phyloP scores from a whole-genome alignment of 2,113 vertebrate species.

The Phodopus roborovskii region DNA sequence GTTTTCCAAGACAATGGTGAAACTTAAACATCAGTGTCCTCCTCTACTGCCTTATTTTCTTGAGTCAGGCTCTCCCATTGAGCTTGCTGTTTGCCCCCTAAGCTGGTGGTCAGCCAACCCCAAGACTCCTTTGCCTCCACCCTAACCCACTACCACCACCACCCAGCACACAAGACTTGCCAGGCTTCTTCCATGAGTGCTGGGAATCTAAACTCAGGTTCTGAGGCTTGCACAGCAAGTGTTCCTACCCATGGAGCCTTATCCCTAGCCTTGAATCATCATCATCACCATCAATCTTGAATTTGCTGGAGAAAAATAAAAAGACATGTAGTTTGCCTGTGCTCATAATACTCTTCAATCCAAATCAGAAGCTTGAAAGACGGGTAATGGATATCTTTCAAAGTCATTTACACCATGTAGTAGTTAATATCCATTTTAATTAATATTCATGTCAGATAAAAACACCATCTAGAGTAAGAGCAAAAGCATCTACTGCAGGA shows the following conservation, averaged over 20 bases:
- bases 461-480: not conserved
- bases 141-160: not conserved
- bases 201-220: not conserved
- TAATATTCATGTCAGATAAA: not conserved
- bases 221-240: not conserved
- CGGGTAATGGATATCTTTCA: not conserved
- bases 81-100: not conserved
- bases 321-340: not conserved
- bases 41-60: not conserved
- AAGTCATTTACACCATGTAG: not conserved
- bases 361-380: conserved; percentile 36
- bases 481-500: not conserved
- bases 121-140: not conserved
- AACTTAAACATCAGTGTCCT: not conserved
- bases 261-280: not conserved
- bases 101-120: not conserved
- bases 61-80: not conserved
- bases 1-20: not conserved
- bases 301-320: not conserved
- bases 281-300: not conserved
- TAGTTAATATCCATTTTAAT: not conserved
- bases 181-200: not conserved
- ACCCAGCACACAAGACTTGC: not conserved
- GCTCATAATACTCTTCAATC: not conserved
- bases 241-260: not conserved